These are phyloP conservation scores for Anoplius nigerrimus DNA, from an alignment of 2,888 invertebrate species.

Conservation along the genomic window DNA sequence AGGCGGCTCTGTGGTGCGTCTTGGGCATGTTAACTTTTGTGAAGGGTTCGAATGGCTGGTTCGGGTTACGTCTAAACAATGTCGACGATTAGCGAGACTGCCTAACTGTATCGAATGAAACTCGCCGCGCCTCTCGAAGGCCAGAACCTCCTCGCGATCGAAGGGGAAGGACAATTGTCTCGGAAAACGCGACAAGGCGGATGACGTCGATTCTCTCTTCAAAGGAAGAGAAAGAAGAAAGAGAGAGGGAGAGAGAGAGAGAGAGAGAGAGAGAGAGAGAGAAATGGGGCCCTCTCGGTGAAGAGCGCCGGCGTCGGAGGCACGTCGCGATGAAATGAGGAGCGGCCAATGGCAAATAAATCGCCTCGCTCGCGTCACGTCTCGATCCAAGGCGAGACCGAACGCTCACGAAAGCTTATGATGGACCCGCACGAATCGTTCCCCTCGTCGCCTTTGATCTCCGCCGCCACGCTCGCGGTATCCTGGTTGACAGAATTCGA, in stretches of 20 bases:
- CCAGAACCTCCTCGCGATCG: no score
- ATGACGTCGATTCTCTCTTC: neutral
- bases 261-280: no score
- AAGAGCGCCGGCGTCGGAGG: slow-evolving; percentile 50
- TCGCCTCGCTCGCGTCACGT: slow-evolving; percentile 74
- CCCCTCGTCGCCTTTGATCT: slow-evolving; percentile 68
- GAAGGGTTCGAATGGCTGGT: no score
- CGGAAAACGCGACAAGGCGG: neutral
- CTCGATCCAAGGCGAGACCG: slow-evolving; percentile 68
- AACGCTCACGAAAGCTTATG: slow-evolving; percentile 70
- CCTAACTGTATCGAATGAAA: no score
- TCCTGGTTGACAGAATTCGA: slow-evolving; percentile 59
- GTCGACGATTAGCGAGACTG: no score
- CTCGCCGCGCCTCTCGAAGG: no score
- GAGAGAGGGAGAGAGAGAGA: slow-evolving; percentile 3
- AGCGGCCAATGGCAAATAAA: slow-evolving; percentile 74
- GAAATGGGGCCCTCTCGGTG: neutral
- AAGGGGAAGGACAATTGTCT: no score
- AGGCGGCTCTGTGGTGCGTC: no score
- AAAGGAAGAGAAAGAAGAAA: neutral
- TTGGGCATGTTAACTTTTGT: no score
- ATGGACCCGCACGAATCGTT: slow-evolving; percentile 70
- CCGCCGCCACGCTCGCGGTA: slow-evolving; percentile 63
- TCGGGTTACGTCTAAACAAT: no score
- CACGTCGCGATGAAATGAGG: slow-evolving; percentile 74